Evolutionary conservation across 2,113 vertebrate genomes (phyloP).

Genomic region (Puntigrus tetrazona): DNA sequence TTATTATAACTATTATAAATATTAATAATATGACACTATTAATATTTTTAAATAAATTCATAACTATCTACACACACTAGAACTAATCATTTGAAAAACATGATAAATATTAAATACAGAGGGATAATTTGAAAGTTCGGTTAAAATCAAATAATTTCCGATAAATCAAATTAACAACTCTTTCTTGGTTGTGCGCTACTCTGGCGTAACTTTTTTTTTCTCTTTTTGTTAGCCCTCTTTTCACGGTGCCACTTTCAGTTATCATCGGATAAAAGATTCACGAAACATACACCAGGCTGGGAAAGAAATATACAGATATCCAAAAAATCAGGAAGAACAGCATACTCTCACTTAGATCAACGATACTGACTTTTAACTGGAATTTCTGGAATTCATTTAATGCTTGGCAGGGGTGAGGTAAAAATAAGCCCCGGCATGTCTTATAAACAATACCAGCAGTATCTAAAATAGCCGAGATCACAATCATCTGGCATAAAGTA

Average conservation of each 20-base stretch:
- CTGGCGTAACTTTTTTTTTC: neutral
- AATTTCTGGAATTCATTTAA: slow-evolving; percentile 53
- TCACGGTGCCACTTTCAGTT: neutral
- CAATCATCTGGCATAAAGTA: slow-evolving; percentile 12
- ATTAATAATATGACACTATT: neutral
- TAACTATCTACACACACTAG: neutral
- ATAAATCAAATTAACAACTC: neutral
- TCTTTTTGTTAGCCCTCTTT: neutral
- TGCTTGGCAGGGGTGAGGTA: slow-evolving; percentile 34
- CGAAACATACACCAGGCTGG: neutral
- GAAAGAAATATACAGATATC: slow-evolving; percentile 44
- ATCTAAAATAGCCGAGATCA: slow-evolving; percentile 9
- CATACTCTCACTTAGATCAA: slow-evolving; percentile 22
- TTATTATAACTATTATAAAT: neutral
- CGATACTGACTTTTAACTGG: slow-evolving; percentile 47
- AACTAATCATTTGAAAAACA: neutral
- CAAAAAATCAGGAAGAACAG: slow-evolving; percentile 50
- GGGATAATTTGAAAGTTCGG: neutral
- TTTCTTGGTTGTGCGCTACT: neutral
- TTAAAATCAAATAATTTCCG: neutral
- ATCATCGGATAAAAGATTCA: neutral
- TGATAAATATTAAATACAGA: neutral
- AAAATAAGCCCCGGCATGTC: slow-evolving; percentile 4
- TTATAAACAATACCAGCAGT: slow-evolving; percentile 37
- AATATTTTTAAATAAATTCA: neutral